phyloP scores from a whole-genome alignment of 2,888 invertebrate species.

The Cynaeus angustus region DNA sequence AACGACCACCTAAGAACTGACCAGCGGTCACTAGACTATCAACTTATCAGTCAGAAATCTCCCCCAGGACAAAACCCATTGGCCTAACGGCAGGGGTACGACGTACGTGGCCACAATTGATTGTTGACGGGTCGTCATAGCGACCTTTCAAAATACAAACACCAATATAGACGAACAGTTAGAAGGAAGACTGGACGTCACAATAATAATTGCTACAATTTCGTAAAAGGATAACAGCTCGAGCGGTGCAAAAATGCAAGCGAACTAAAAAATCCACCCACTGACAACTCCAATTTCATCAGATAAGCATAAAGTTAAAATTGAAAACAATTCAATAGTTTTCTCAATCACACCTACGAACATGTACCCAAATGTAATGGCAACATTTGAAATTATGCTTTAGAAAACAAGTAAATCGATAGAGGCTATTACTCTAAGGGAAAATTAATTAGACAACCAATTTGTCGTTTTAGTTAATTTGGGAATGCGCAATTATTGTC shows the following conservation, averaged over 20 bases:
- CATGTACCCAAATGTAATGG: too few relatives aligned
- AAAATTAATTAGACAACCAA: too few relatives aligned
- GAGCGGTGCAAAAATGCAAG: not conserved
- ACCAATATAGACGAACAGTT: slow-evolving; percentile 48
- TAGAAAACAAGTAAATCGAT: too few relatives aligned
- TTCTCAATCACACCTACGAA: too few relatives aligned
- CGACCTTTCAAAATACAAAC: slow-evolving; percentile 69
- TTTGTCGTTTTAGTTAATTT: too few relatives aligned
- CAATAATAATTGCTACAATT: slow-evolving; percentile 24
- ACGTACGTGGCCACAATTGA: slow-evolving; percentile 70
- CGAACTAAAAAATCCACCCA: not conserved
- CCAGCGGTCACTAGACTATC: slow-evolving; percentile 68
- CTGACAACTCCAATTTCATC: too few relatives aligned
- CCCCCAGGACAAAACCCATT: slow-evolving; percentile 66
- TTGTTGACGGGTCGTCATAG: slow-evolving; percentile 69
- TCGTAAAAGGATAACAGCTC: slow-evolving; percentile 22
- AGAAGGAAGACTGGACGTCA: slow-evolving; percentile 20
- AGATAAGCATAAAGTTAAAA: too few relatives aligned
- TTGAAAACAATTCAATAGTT: too few relatives aligned
- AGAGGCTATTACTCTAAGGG: too few relatives aligned
- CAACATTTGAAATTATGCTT: too few relatives aligned
- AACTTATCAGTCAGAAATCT: slow-evolving; percentile 68
- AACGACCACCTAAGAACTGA: slow-evolving; percentile 67
- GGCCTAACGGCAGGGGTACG: slow-evolving; percentile 63
- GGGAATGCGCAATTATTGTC: too few relatives aligned